Conservation (phyloP, 2,888 invertebrate species). For the Ceramica pisi region DNA sequence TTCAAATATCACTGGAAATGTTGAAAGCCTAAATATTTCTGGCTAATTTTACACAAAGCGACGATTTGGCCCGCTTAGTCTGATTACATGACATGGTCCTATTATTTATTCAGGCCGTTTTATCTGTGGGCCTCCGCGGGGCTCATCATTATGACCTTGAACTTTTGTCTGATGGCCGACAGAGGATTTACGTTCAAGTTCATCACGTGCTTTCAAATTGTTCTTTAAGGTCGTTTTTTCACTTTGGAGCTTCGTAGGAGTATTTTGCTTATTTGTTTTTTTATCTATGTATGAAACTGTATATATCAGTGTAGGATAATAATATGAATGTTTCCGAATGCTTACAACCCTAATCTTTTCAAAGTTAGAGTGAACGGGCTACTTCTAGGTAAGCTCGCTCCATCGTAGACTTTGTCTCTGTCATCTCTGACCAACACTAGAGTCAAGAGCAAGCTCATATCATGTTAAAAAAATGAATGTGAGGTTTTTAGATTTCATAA, state of each 20-base stretch:
- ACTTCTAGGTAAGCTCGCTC: too few relatives aligned
- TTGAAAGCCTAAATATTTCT: slow-evolving; percentile 63
- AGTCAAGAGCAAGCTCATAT: too few relatives aligned
- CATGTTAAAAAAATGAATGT: too few relatives aligned
- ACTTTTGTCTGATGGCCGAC: slow-evolving; percentile 52
- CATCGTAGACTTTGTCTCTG: too few relatives aligned
- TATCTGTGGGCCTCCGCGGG: slow-evolving; percentile 58
- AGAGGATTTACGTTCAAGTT: slow-evolving; percentile 49
- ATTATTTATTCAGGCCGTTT: slow-evolving; percentile 69
- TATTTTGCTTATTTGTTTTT: not conserved
- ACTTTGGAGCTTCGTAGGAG: not conserved
- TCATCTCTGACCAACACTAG: too few relatives aligned
- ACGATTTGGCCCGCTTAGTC: slow-evolving; percentile 67
- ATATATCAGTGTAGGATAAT: not conserved
- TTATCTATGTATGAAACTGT: not conserved
- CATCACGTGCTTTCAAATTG: slow-evolving; percentile 33
- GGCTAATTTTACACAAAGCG: slow-evolving; percentile 67
- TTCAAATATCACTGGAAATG: slow-evolving; percentile 58
- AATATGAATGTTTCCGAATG: too few relatives aligned
- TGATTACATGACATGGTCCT: slow-evolving; percentile 68
- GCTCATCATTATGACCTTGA: slow-evolving; percentile 63
- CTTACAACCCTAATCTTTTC: too few relatives aligned
- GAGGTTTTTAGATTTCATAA: not conserved
- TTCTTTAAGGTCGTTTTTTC: slow-evolving; percentile 13
- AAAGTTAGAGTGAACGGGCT: too few relatives aligned